Evolutionary conservation across 2,888 invertebrate species (phyloP), one percentile per base, ranked within the genome.

Genomic region (Spodoptera picta): DNA sequence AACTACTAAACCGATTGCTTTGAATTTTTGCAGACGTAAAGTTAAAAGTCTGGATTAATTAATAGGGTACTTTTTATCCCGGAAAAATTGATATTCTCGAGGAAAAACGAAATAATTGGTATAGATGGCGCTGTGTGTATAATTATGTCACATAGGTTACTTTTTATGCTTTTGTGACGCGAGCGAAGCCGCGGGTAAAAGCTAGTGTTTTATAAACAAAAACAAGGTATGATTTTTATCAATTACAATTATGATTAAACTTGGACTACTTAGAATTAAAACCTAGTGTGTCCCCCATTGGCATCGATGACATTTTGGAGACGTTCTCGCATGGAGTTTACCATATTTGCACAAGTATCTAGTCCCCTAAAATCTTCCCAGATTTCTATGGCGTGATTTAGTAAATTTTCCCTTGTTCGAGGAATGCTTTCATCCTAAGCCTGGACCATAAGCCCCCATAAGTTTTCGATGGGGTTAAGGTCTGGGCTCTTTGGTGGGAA

Each of bases 381-480:
- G 27, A 44, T 49, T 42, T 48, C 43, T 48, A 27, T 42, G 24
- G 48, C 48, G 43, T 57, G 42, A 57, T 57, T 49, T 14, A 48
- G 48, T 43, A 57, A 10, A 49, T 48, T 47, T 55, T 41, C 36
- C n/a, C 24, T 55, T 47, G 55, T 55, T 46, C 55, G 46, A 36
- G n/a, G 41, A 46, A 41, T 52, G n/a, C 54, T 51, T 42, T 48
- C 24, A 43, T 69, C 52, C 69, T 58, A 69, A 31, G 54, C 44
- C 48, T 55, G 69, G 45, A 74, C 62, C 65, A 77, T 67, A 9
- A 54, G 57, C 36, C 63, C 77, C 78, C 73, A 79, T 31, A 78
- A 41, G 51, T 77, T 73, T 61, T 77, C 73, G 14, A 77, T 78
- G 1, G 67, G 68, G 44, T 76, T 79, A 9, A 76, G 43, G 41